A percentile compares a stretch with the other conserved stretches of the same genome.
Conservation (phyloP, 2,113 vertebrate genomes). For the Clarias macrocephalus region DNA sequence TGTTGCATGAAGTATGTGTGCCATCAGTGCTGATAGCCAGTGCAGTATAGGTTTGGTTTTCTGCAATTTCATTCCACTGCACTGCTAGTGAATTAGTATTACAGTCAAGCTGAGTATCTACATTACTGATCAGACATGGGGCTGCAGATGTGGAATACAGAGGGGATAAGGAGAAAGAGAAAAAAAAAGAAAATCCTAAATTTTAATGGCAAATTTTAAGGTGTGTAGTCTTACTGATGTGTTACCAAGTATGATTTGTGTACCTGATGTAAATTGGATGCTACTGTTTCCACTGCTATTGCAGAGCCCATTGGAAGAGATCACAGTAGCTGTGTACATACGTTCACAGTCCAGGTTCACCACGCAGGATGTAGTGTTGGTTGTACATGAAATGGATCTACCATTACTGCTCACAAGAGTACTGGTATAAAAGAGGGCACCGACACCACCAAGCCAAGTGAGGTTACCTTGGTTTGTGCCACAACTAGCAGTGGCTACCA, state of each 20-base stretch:
- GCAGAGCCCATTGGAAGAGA: constrained; percentile 64
- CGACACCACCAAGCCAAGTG: constrained; percentile 60
- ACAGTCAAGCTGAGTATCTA: constrained; percentile 67
- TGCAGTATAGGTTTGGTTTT: constrained; percentile 59
- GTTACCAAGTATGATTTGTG: neutral
- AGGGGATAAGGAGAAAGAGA: neutral
- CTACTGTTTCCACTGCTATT: constrained; percentile 60
- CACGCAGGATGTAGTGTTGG: constrained; percentile 63
- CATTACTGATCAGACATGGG: constrained; percentile 67
- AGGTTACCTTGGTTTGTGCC: constrained; percentile 62
- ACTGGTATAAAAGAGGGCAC: constrained; percentile 63
- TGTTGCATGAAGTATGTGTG: constrained; percentile 55
- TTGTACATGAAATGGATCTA: constrained; percentile 58
- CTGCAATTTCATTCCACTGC: constrained; percentile 61
- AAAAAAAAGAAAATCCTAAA: neutral
- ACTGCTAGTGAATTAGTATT: constrained; percentile 62
- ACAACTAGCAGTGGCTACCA: constrained; percentile 63
- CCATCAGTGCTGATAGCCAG: constrained; percentile 65
- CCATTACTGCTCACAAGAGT: constrained; percentile 60
- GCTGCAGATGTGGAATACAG: constrained; percentile 56
- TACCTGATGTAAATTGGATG: constrained; percentile 69
- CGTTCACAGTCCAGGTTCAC: constrained; percentile 65
- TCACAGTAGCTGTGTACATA: constrained; percentile 63
- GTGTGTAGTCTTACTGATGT: neutral
- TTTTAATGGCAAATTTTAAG: neutral